These are phyloP conservation scores for Taxidea taxus DNA, from an alignment of 2,113 vertebrate genomes.

Conservation along the genomic window DNA sequence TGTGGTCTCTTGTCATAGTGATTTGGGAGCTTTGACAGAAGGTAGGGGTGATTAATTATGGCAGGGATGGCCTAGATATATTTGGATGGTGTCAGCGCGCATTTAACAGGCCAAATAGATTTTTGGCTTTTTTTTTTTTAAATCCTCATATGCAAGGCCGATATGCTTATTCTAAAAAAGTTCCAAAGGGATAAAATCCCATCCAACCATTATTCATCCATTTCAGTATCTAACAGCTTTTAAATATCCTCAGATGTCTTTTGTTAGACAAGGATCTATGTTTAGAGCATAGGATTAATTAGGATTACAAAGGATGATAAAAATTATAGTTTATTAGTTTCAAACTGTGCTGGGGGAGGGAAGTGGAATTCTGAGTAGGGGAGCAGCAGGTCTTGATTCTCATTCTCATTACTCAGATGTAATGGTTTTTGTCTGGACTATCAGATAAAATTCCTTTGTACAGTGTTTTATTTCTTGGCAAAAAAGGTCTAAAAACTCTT, in stretches of 20 bases:
- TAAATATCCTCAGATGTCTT: constrained; percentile 29
- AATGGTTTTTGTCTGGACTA: not conserved
- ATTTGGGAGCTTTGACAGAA: constrained; percentile 14
- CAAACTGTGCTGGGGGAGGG: not conserved
- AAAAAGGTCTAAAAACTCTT: not conserved
- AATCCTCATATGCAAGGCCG: not conserved
- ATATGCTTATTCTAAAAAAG: constrained; percentile 40
- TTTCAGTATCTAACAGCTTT: constrained; percentile 12
- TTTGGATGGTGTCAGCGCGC: not conserved
- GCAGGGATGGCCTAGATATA: not conserved
- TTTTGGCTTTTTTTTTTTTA: constrained; percentile 7
- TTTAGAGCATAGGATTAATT: constrained; percentile 31
- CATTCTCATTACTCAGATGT: not conserved
- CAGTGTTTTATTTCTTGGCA: not conserved
- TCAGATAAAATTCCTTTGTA: not conserved
- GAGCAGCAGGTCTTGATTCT: not conserved
- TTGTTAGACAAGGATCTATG: not conserved
- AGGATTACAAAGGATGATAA: not conserved
- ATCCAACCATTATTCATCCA: not conserved
- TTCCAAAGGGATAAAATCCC: constrained; percentile 14
- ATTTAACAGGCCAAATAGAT: constrained; percentile 4
- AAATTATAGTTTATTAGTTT: constrained; percentile 12
- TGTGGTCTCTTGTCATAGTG: not conserved
- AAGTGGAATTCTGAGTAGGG: not conserved
- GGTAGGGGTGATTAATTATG: not conserved